Percentiles rank a stretch among this genome's conserved stretches.
phyloP scores from a whole-genome alignment of 2,797 vertebrate genomes.

The Protonibea diacanthus region DNA sequence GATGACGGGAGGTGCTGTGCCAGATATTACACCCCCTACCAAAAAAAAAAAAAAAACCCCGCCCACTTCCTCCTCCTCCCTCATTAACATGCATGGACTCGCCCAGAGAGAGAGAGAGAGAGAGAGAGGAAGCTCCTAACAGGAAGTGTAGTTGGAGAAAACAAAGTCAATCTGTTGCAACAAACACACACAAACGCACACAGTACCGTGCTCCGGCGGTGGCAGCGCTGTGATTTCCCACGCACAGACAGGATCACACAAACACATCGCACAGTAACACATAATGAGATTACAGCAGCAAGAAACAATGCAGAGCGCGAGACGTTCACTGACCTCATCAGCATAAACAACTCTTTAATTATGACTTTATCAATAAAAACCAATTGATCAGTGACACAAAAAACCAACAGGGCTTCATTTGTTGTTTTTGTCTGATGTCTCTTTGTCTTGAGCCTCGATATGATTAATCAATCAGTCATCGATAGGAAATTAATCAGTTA shows the following conservation, averaged over 20 bases:
- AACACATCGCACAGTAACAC: conserved; percentile 40
- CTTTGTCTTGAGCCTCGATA: conserved; percentile 44
- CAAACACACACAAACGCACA: conserved; percentile 17
- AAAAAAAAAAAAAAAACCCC: conserved; percentile 1
- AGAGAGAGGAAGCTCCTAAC: conserved; percentile 60
- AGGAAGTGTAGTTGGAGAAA: conserved; percentile 75
- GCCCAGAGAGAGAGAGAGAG: conserved; percentile 29
- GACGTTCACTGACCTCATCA: too few relatives aligned
- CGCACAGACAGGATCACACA: conserved; percentile 8
- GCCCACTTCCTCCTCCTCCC: conserved; percentile 32
- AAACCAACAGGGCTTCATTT: background rate
- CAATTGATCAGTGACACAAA: too few relatives aligned
- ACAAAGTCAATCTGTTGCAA: conserved; percentile 62
- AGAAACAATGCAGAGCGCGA: background rate
- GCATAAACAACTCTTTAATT: too few relatives aligned
- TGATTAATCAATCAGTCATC: background rate
- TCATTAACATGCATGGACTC: conserved; percentile 66
- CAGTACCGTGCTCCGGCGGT: fast-evolving
- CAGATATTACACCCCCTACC: conserved; percentile 27
- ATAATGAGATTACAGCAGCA: conserved; percentile 37
- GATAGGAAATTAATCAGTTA: too few relatives aligned
- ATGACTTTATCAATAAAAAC: too few relatives aligned
- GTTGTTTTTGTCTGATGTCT: background rate
- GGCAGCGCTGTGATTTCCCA: conserved; percentile 47
- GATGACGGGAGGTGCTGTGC: conserved; percentile 68